phyloP scores from a whole-genome alignment of 2,113 vertebrate species.

The Amia ocellicauda region DNA sequence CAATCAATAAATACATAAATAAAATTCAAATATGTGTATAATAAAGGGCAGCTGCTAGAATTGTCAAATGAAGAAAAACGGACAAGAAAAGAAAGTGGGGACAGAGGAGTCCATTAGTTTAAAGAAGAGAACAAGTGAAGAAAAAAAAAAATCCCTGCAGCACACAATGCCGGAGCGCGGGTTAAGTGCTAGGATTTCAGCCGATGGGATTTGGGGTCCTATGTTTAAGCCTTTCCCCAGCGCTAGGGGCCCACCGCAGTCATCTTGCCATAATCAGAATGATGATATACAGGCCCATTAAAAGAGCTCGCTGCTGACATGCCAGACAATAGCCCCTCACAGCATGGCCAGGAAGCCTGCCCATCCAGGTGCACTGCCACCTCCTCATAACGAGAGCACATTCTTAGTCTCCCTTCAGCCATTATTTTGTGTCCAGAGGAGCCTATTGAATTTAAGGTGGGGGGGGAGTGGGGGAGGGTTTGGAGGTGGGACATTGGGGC shows the following conservation, averaged over 20 bases:
- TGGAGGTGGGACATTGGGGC: too few relatives aligned
- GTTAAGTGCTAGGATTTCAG: slow-evolving; percentile 74
- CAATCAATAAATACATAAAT: slow-evolving; percentile 31
- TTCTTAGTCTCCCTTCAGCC: slow-evolving; percentile 44
- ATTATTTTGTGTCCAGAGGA: slow-evolving; percentile 41
- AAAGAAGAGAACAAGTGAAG: slow-evolving; percentile 23
- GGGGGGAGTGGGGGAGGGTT: slow-evolving; percentile 3
- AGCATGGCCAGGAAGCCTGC: slow-evolving; percentile 63
- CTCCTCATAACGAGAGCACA: slow-evolving; percentile 29
- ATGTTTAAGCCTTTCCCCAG: slow-evolving; percentile 50
- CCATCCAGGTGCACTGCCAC: slow-evolving; percentile 56
- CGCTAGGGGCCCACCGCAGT: slow-evolving; percentile 43
- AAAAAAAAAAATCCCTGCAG: slow-evolving; percentile 41
- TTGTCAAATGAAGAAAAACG: not conserved
- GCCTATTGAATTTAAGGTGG: slow-evolving; percentile 32
- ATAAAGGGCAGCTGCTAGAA: not conserved
- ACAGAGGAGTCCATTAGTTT: slow-evolving; percentile 47
- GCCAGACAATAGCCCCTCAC: slow-evolving; percentile 69
- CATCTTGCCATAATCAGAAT: slow-evolving; percentile 58
- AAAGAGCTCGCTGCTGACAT: slow-evolving; percentile 63
- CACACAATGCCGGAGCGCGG: slow-evolving; percentile 59
- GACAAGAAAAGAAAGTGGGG: slow-evolving; percentile 5
- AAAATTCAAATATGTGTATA: too few relatives aligned
- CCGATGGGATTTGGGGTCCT: slow-evolving; percentile 58
- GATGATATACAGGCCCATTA: slow-evolving; percentile 64